Percentiles rank a stretch among this genome's conserved stretches.
phyloP scores from a whole-genome alignment of 2,797 vertebrate genomes.

The Geotria australis region DNA sequence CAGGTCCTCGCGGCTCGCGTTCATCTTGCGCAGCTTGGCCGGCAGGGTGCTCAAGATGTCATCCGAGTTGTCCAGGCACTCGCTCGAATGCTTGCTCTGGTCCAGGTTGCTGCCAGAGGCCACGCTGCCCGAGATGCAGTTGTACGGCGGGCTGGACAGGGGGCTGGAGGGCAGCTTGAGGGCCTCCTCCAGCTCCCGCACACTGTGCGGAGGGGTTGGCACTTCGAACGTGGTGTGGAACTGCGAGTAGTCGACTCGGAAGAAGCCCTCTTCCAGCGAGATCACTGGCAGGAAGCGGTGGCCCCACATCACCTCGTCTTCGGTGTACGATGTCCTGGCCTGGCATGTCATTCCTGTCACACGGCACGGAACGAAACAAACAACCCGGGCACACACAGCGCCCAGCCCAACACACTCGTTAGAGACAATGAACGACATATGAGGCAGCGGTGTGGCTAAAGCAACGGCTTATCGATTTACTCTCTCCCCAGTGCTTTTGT shows the following conservation, averaged over 20 bases:
- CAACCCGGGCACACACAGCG: too few species aligned
- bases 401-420: too few species aligned
- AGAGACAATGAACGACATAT: too few species aligned
- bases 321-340: constrained; percentile 50
- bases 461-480: too few species aligned
- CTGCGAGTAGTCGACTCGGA: constrained; percentile 51
- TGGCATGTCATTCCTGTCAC: constrained; percentile 46
- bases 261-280: constrained; percentile 56
- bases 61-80: neutral
- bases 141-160: constrained; percentile 14
- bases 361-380: too few species aligned
- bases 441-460: too few species aligned
- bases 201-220: constrained; percentile 34
- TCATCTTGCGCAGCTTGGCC: constrained; percentile 34
- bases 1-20: constrained; percentile 18
- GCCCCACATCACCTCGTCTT: constrained; percentile 54
- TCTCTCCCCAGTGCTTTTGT: too few species aligned
- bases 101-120: constrained; percentile 8
- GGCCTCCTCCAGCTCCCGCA: constrained; percentile 46
- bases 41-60: constrained; percentile 11
- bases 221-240: constrained; percentile 57
- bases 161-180: constrained; percentile 18
- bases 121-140: constrained; percentile 14
- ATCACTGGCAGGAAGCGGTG: constrained; percentile 53
- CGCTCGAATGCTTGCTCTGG: neutral